A percentile compares a stretch with the other conserved stretches of the same genome.
Conservation (phyloP, 2,888 invertebrate genomes). For the Scaeva pyrastri region DNA sequence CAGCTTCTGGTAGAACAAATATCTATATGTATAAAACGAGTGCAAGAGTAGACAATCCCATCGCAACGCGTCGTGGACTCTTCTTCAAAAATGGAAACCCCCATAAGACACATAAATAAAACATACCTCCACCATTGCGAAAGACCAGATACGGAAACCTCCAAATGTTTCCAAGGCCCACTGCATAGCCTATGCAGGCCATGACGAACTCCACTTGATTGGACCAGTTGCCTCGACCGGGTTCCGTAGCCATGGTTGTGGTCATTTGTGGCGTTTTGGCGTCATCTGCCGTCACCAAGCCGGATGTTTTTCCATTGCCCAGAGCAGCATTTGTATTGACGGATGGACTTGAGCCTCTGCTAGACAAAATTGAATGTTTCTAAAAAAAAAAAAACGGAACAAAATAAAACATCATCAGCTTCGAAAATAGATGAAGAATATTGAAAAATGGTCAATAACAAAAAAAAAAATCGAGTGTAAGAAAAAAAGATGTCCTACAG, state of each 20-base stretch:
- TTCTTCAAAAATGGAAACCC: slow-evolving; percentile 19
- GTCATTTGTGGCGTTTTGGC: slow-evolving; percentile 29
- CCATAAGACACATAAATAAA: slow-evolving; percentile 39
- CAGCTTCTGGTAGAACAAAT: slow-evolving; percentile 31
- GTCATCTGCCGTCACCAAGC: slow-evolving; percentile 58
- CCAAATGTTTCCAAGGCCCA: slow-evolving; percentile 79
- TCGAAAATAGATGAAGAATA: slow-evolving; percentile 38
- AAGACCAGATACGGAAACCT: slow-evolving; percentile 78
- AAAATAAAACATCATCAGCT: slow-evolving; percentile 14
- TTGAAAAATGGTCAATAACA: slow-evolving; percentile 28
- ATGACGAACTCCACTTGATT: slow-evolving; percentile 77
- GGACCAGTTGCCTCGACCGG: slow-evolving; percentile 76
- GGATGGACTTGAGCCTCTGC: slow-evolving; percentile 66
- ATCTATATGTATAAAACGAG: too few relatives aligned
- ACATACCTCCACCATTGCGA: slow-evolving; percentile 77
- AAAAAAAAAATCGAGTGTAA: not conserved
- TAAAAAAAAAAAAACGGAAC: slow-evolving; percentile 56
- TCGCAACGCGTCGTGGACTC: slow-evolving; percentile 26
- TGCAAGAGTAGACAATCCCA: slow-evolving; percentile 28
- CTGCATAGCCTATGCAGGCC: slow-evolving; percentile 78
- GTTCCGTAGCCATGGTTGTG: slow-evolving; percentile 8
- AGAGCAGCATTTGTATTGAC: slow-evolving; percentile 57
- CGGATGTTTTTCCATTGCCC: slow-evolving; percentile 47
- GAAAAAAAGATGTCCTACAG: not conserved
- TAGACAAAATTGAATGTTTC: slow-evolving; percentile 76